phyloP scores from a whole-genome alignment of 2,888 invertebrate species.

The Acrobasis repandana region DNA sequence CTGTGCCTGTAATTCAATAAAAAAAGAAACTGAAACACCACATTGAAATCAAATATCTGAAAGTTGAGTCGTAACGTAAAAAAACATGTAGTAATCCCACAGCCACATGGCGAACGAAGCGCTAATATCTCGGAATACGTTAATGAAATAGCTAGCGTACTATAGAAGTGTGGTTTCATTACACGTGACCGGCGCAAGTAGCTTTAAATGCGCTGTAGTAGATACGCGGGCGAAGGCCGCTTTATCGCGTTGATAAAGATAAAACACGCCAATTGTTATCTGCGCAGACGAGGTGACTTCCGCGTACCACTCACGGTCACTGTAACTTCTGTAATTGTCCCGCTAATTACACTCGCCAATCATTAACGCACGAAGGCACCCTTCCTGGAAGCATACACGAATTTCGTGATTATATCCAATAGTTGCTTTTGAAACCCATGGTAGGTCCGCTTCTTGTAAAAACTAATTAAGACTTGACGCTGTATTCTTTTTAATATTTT shows the following conservation, averaged over 20 bases:
- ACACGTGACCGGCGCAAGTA: conserved; percentile 8
- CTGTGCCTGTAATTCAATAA: no score
- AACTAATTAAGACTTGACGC: no score
- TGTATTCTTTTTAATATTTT: no score
- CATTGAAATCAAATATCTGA: not conserved
- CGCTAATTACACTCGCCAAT: conserved; percentile 49
- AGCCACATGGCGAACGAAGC: not conserved
- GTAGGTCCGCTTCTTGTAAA: no score
- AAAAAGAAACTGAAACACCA: no score
- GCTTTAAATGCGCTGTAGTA: conserved; percentile 27
- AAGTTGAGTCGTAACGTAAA: not conserved
- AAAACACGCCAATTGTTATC: conserved; percentile 74
- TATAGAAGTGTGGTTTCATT: not conserved
- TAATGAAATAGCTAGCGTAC: conserved; percentile 2
- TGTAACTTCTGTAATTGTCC: conserved; percentile 45
- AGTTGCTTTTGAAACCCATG: no score
- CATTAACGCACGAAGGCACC: conserved; percentile 31
- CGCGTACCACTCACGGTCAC: conserved; percentile 68
- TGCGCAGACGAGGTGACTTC: conserved; percentile 67
- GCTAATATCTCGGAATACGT: not conserved
- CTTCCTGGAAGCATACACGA: conserved; percentile 16
- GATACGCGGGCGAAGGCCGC: conserved; percentile 56
- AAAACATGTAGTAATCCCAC: not conserved
- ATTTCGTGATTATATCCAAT: not conserved
- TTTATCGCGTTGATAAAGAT: conserved; percentile 73